Conservation (phyloP, 2,797 vertebrate genomes). For the Hippopotamyrus pictus region DNA sequence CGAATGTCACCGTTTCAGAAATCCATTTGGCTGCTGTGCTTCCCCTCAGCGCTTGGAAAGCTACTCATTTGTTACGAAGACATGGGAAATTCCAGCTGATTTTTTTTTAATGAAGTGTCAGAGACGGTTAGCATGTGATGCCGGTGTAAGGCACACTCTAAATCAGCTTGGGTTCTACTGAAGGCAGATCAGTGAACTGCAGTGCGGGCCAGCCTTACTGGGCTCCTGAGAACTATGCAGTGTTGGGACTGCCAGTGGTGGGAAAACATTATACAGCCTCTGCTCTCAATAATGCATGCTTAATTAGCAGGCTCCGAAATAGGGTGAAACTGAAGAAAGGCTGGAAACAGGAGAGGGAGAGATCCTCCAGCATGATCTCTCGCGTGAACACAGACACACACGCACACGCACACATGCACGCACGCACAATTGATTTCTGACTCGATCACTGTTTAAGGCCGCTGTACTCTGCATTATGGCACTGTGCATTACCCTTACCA, state of each 20-base stretch:
- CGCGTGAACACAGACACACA: conserved; percentile 8
- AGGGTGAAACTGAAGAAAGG: conserved; percentile 61
- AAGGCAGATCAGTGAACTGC: neutral
- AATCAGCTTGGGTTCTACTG: neutral
- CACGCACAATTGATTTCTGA: neutral
- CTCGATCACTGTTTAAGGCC: neutral
- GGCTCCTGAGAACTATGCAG: conserved; percentile 36
- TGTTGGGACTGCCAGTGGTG: conserved; percentile 52
- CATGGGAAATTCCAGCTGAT: neutral
- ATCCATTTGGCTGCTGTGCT: neutral
- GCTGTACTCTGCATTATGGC: neutral
- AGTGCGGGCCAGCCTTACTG: conserved; percentile 34
- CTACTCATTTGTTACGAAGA: neutral
- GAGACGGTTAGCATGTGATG: neutral
- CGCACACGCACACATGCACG: neutral
- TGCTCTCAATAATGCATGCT: conserved; percentile 71
- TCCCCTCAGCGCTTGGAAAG: neutral
- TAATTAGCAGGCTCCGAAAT: conserved; percentile 64
- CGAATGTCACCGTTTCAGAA: neutral
- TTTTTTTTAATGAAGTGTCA: neutral
- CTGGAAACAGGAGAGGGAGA: conserved; percentile 57
- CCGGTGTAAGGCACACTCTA: neutral
- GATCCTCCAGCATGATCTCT: conserved; percentile 31
- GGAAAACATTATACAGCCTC: conserved; percentile 53
- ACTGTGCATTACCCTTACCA: neutral